Evolutionary conservation across 92 coral and sea anemone genomes (phyloP), one percentile per base, ranked within the genome.

Genomic region (Anthopleura xanthogrammica): DNA sequence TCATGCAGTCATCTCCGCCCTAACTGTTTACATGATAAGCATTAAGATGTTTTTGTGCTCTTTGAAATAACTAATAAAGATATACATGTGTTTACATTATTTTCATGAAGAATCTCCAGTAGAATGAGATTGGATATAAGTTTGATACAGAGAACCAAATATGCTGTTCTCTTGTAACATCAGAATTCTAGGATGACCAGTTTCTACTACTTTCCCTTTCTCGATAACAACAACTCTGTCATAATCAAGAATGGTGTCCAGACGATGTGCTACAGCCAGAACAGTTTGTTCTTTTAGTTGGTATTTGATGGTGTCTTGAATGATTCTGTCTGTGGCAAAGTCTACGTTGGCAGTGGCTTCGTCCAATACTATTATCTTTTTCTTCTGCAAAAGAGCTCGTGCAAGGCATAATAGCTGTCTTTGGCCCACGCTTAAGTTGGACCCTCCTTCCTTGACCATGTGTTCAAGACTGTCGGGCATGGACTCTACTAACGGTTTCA

Each of bases 291-390:
- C 52, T 36, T n/a, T 24, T 13, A 83, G 66, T 39, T 72, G n/a
- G 81, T 58, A 16, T 57, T 41, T 46, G 58, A 83, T 76, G 41
- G 87, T 66, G 40, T 76, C 75, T 60, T 83, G 87, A 55, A 83
- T 83, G 76, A 83, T 41, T 52, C 40, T 64, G 52, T 83, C 87
- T 36, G 87, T 83, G 20, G 20, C 39, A 29, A 75, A 52, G 79
- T 76, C 87, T 41, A 83, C 87, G 77, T 83, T 58, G n/a, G 93
- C 93, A 7, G 93, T 90, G 41, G 93, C 93, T 73, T 90, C 93
- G 65, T 90, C 93, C 55, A 82, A 13, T 79, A 76, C 60, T 43
- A 76, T 43, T 9, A 43, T 43, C 79, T 19, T 76, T 76, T 76
- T 76, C 24, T 76, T 62, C 70, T 62, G 70, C 36, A 76, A 76